Evolutionary conservation across 2,888 invertebrate genomes (phyloP), one percentile per base, ranked within the genome.

Genomic region (Hemicrepidius hirtus): DNA sequence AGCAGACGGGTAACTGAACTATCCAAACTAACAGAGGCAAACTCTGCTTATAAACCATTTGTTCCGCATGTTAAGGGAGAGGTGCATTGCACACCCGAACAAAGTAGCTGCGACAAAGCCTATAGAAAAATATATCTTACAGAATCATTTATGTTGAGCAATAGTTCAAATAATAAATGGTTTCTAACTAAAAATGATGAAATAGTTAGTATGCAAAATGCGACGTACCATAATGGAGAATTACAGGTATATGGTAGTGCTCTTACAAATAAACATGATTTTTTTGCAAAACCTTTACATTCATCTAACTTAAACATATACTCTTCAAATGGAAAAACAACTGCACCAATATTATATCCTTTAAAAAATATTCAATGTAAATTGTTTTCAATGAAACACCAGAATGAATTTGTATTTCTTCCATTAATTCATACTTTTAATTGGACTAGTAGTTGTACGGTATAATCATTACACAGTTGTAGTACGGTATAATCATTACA

Each of bases 81-180:
- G 50, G 20, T 41, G 24, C 13, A 21, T 59, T 35, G 9, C 41
- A 32, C 28, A 46, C 66, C 66, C 57, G 6, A 67, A 18, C 44
- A 67, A 59, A 10, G 28, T 2, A 2, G 24, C 4, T 71, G 71
- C 24, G 41, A 66, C 21, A 66, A 18, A 66, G 46, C 55, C 35
- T 70, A 24, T 57, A 66, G 37, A 41, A 71, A n/a, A n/a, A n/a
- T n/a, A n/a, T n/a, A n/a, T n/a, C n/a, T n/a, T n/a, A n/a, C n/a
- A n/a, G n/a, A n/a, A n/a, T n/a, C n/a, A n/a, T n/a, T n/a, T n/a
- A n/a, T n/a, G n/a, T n/a, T n/a, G n/a, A n/a, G n/a, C n/a, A 68
- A 63, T 50, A 49, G 57, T 73, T 70, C 73, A 28, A 74, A 78
- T 77, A 74, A 70, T 50, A 74, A 74, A 60, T 74, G 71, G 75